phyloP scores from a whole-genome alignment of 2,888 invertebrate genomes.

The Perizoma flavofasciatum region DNA sequence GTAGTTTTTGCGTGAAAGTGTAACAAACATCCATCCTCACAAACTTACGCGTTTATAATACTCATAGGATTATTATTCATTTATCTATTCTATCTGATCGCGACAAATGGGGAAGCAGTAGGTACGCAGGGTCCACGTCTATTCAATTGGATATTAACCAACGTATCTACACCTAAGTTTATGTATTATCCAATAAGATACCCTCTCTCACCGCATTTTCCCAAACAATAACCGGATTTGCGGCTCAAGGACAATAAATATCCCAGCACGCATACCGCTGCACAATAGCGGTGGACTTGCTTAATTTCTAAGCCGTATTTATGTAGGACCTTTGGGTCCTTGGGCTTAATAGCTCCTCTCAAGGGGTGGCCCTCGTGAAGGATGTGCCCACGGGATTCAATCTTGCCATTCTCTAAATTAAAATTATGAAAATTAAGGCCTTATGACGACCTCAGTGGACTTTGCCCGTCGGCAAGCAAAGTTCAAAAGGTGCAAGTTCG shows the following conservation, averaged over 20 bases:
- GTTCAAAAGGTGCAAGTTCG: too few species aligned
- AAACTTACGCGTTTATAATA: too few species aligned
- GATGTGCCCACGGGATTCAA: slow-evolving; percentile 35
- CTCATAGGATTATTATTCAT: too few species aligned
- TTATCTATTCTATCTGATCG: too few species aligned
- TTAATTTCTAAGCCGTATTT: slow-evolving; percentile 53
- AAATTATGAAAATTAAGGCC: slow-evolving; percentile 15
- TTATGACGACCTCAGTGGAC: not conserved
- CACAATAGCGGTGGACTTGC: slow-evolving; percentile 35
- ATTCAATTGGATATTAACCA: not conserved
- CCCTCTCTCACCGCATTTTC: slow-evolving; percentile 19
- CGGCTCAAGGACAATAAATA: slow-evolving; percentile 34
- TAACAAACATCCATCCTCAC: too few species aligned
- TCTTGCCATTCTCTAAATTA: slow-evolving; percentile 28
- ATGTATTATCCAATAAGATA: slow-evolving; percentile 20
- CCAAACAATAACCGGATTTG: slow-evolving; percentile 36
- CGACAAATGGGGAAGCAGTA: too few species aligned
- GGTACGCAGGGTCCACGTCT: not conserved
- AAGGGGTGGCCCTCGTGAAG: slow-evolving; percentile 41
- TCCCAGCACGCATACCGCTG: slow-evolving; percentile 28
- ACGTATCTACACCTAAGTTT: not conserved
- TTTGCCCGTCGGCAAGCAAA: too few species aligned
- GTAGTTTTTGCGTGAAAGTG: too few species aligned
- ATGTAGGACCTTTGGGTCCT: slow-evolving; percentile 46
- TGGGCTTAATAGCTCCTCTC: slow-evolving; percentile 54